These are phyloP conservation scores for Clarias gariepinus DNA, from an alignment of 2,113 vertebrate species.

Conservation along the genomic window DNA sequence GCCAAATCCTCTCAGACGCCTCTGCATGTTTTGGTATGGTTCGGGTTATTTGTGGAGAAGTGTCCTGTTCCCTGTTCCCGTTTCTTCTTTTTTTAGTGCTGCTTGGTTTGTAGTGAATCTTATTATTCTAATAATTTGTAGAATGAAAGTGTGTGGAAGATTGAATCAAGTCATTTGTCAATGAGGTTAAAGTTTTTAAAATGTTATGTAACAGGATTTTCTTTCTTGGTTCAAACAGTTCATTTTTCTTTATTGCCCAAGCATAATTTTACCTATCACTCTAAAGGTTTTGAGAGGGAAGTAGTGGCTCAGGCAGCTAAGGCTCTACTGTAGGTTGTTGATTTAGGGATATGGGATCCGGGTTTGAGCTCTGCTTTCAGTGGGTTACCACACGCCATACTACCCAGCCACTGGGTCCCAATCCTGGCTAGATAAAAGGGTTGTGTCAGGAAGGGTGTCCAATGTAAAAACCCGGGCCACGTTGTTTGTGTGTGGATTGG, in stretches of 20 bases:
- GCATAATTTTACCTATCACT: not conserved
- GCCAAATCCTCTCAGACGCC: not conserved
- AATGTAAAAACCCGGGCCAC: too few relatives aligned
- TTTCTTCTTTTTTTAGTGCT: not conserved
- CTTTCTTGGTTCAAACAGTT: conserved; percentile 8
- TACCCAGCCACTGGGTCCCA: too few relatives aligned
- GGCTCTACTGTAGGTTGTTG: too few relatives aligned
- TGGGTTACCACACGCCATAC: too few relatives aligned
- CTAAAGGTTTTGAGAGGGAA: not conserved
- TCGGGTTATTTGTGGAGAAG: not conserved
- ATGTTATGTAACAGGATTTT: conserved; percentile 1
- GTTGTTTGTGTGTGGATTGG: too few relatives aligned
- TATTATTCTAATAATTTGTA: conserved; percentile 4
- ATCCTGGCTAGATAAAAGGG: too few relatives aligned
- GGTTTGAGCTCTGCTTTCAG: too few relatives aligned
- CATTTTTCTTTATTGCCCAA: not conserved
- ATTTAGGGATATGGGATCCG: too few relatives aligned
- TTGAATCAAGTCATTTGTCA: conserved; percentile 33
- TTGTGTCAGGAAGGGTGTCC: too few relatives aligned
- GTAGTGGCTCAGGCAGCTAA: too few relatives aligned
- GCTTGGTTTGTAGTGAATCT: not conserved
- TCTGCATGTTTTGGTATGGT: conserved; percentile 12
- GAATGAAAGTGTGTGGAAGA: conserved; percentile 2
- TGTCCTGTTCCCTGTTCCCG: not conserved
- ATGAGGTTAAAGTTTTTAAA: not conserved